Evolutionary conservation across 37 sponge, comb jelly and placozoan genomes (phyloP).

Genomic region (Petrosia ficiformis): DNA sequence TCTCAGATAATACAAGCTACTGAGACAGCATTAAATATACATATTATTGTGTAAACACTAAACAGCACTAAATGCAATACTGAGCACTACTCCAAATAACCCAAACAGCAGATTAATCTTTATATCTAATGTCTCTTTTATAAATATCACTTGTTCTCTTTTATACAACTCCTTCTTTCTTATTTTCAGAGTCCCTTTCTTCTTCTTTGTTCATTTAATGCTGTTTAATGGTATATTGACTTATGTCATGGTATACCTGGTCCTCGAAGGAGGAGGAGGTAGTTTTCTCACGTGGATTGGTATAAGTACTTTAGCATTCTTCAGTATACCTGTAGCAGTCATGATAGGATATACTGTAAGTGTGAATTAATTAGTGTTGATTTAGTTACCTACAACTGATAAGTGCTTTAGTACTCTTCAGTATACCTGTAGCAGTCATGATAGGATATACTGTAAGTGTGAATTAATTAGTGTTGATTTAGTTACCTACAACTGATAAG

Average conservation of each 20-base stretch:
- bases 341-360: slow-evolving; percentile 40
- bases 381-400: too few relatives aligned
- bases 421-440: slow-evolving; percentile 43
- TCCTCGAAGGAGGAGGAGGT: slow-evolving; percentile 33
- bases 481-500: too few relatives aligned
- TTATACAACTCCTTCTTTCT: too few relatives aligned
- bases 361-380: too few relatives aligned
- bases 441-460: slow-evolving; percentile 33
- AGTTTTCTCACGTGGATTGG: slow-evolving; percentile 36
- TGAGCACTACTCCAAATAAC: neutral
- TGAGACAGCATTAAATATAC: neutral
- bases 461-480: too few relatives aligned
- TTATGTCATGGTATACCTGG: slow-evolving; percentile 29
- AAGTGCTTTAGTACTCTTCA: slow-evolving; percentile 29
- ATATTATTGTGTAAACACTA: neutral
- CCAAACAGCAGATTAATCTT: too few relatives aligned
- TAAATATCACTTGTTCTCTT: too few relatives aligned
- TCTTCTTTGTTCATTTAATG: slow-evolving; percentile 62
- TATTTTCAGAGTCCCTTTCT: slow-evolving; percentile 57
- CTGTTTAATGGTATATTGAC: slow-evolving; percentile 43
- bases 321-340: slow-evolving; percentile 50
- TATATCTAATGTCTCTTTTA: too few relatives aligned
- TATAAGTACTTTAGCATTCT: slow-evolving; percentile 18
- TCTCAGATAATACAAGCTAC: too few relatives aligned
- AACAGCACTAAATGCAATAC: neutral